Evolutionary conservation across 1,140 invertebrate species (phyloP), one percentile per base, ranked within the genome.

Genomic region (Elymnias hypermnestra): DNA sequence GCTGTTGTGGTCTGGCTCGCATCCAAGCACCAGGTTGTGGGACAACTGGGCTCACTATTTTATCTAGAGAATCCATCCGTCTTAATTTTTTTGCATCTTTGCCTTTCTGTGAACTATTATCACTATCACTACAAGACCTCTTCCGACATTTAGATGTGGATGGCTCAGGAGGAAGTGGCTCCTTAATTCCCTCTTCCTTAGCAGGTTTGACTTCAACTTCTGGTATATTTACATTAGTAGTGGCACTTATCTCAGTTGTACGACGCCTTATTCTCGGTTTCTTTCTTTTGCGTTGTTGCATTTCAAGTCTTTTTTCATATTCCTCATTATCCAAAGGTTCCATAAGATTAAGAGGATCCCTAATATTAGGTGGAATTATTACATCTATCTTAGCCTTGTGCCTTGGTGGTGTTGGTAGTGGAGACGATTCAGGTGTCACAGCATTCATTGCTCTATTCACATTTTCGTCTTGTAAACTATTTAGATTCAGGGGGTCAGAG

Each of bases 401-500:
- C 39, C 94, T 90, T 28, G 92, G 91, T 21, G 95, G 95, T 28
- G 93, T 95, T n/a, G 95, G 94, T 23, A 96, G 72, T 1, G 96
- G 96, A 47, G 94, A 96, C 5, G 94, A 95, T 59, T 94, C 91
- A 35, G 95, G 95, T 5, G 96, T 97, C 0, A 93, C 91, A 19
- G 94, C 93, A 87, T 96, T 97, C 87, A 95, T 92, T 18, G 92
- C 91, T 63, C 92, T 89, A 52, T 94, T 94, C 5, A 95, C 90
- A 72, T 95, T 93, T 77, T 96, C 95, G 84, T 96, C 92, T 74
- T 95, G 93, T 63, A 98, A 88, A 72, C 96, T 96, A 63, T 96
- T 96, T 37, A 99, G 86, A 88, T 99, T 98, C 6, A 99, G 82
- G 0, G 97, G 97, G 88, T 99, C 97, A 54, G 92, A 93, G 57